Evolutionary conservation across 2,888 invertebrate genomes (phyloP).

Genomic region (Dilophus febrilis): DNA sequence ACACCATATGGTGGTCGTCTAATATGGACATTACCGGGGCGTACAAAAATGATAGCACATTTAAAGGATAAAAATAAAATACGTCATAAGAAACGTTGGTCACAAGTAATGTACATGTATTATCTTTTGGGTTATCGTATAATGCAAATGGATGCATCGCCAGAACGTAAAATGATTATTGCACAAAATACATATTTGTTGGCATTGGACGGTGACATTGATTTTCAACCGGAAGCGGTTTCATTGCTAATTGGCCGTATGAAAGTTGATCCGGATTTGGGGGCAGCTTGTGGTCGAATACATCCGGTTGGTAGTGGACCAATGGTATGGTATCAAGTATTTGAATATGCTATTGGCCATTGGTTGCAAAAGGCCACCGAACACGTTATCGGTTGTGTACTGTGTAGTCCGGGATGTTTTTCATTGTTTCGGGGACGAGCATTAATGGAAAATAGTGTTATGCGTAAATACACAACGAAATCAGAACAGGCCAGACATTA

Average conservation of each 20-base stretch:
- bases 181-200: constrained; percentile 70
- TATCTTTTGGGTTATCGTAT: constrained; percentile 68
- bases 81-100: constrained; percentile 81
- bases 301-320: constrained; percentile 72
- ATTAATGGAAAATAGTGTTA: constrained; percentile 78
- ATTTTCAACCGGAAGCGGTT: constrained; percentile 68
- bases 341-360: constrained; percentile 83
- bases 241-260: constrained; percentile 66
- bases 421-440: constrained; percentile 77
- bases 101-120: constrained; percentile 92
- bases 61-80: constrained; percentile 80
- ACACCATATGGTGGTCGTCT: constrained; percentile 79
- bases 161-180: constrained; percentile 39
- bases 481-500: constrained; percentile 65
- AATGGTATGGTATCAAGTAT: constrained; percentile 75
- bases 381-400: constrained; percentile 75
- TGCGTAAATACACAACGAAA: constrained; percentile 71
- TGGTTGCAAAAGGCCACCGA: constrained; percentile 89
- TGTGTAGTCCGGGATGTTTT: constrained; percentile 86
- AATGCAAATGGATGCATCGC: constrained; percentile 40
- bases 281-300: constrained; percentile 79
- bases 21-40: constrained; percentile 69
- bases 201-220: constrained; percentile 77
- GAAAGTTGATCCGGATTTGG: constrained; percentile 64
- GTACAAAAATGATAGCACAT: constrained; percentile 69